These are phyloP conservation scores for Microctonus aethiopoides DNA, from an alignment of 2,888 invertebrate species.

Conservation along the genomic window DNA sequence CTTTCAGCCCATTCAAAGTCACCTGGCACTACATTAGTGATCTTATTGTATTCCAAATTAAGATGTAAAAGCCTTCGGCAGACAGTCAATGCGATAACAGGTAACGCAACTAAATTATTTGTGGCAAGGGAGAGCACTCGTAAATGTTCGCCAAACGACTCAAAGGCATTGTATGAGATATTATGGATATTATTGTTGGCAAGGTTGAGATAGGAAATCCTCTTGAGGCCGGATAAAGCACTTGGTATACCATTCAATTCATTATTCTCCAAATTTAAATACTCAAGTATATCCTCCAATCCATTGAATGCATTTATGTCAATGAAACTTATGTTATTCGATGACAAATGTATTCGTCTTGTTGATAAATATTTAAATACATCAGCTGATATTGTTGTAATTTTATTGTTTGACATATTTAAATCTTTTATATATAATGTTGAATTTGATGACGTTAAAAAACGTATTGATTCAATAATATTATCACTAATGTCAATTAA, in stretches of 20 bases:
- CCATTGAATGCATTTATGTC: slow-evolving; percentile 80
- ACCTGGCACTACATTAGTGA: slow-evolving; percentile 79
- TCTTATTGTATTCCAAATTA: slow-evolving; percentile 89
- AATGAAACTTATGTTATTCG: slow-evolving; percentile 78
- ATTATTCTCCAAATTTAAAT: slow-evolving; percentile 86
- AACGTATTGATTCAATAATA: slow-evolving; percentile 75
- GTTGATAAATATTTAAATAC: slow-evolving; percentile 79
- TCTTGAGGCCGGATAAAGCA: slow-evolving; percentile 76
- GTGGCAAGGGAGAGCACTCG: slow-evolving; percentile 84
- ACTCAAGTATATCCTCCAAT: slow-evolving; percentile 80
- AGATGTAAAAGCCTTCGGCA: slow-evolving; percentile 85
- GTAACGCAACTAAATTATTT: slow-evolving; percentile 81
- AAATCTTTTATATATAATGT: slow-evolving; percentile 82
- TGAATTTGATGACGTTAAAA: slow-evolving; percentile 69
- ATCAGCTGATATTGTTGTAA: slow-evolving; percentile 74
- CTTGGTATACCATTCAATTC: slow-evolving; percentile 77
- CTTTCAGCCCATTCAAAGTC: slow-evolving; percentile 86
- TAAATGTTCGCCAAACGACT: slow-evolving; percentile 72
- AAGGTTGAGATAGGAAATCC: slow-evolving; percentile 83
- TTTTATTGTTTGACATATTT: slow-evolving; percentile 84
- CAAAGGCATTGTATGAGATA: slow-evolving; percentile 74
- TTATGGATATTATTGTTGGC: slow-evolving; percentile 81
- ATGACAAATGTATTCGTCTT: slow-evolving; percentile 82
- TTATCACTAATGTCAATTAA: slow-evolving; percentile 76
- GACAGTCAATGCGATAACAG: slow-evolving; percentile 75